Evolutionary conservation across 1,140 invertebrate species (phyloP), one percentile per base, ranked within the genome.

Genomic region (Oryctes rhinoceros): DNA sequence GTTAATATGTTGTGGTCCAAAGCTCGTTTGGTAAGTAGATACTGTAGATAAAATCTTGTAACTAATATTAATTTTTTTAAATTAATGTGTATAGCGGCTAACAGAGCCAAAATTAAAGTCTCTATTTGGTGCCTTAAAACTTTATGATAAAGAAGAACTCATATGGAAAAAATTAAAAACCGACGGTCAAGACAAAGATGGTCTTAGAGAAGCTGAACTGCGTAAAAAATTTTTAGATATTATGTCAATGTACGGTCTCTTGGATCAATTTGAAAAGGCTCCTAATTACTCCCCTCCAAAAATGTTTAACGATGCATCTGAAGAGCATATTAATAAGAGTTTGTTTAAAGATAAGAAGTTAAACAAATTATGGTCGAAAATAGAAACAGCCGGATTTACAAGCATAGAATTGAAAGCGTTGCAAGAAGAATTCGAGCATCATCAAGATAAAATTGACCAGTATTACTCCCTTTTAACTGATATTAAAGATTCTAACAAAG

Each of bases 131-230:
- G 96, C 98, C 86, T 87, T 98, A 0, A 96, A 95, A 89, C 91
- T 97, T 65, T 96, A 98, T 80, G 97, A 98, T 84, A 97, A 97
- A 89, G 94, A 97, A 87, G 96, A 98, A 89, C 89, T 96, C 13
- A 91, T 92, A 0, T 92, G 92, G 83, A 98, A 98, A 87, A 93
- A 94, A 85, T 85, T 94, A 0, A 96, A 94, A 84, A 90, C 92
- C 79, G 95, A 97, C 83, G 94, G 94, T 48, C 91, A 92, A 81
- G 96, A 98, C 88, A 94, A 95, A 85, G 95, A 95, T 85, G 97
- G 96, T 0, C 84, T 96, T 0, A 94, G 94, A 87, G 96, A 96
- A 87, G 94, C 95, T 3, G 92, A 94, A 84, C 85, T 98, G 13
- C 89, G 96, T 35, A 92, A 93, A 79, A 96, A 94, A 85, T 89